Conservation (phyloP, 2,113 vertebrate genomes). For the Spea bombifrons region DNA sequence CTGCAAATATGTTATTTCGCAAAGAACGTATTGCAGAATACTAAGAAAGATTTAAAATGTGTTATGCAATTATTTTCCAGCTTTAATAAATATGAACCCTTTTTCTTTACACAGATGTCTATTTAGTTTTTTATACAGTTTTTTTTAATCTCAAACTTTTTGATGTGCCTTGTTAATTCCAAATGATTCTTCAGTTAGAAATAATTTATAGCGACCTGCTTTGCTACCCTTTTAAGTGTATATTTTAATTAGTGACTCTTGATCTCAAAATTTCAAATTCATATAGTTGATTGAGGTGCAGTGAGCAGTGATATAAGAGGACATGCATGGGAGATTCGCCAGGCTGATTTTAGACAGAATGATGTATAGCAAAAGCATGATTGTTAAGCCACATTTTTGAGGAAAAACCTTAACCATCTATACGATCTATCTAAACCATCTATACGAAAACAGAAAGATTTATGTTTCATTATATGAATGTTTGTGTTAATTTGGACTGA, state of each 20-base stretch:
- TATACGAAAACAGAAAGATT: background rate
- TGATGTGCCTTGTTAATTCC: slow-evolving; percentile 28
- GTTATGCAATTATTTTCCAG: background rate
- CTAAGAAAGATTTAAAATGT: no score
- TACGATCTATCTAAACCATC: background rate
- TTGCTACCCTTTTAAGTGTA: background rate
- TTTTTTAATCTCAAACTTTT: slow-evolving; percentile 11
- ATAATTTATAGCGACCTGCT: slow-evolving; percentile 17
- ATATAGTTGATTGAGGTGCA: slow-evolving; percentile 12
- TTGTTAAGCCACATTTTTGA: background rate
- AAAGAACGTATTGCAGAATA: no score
- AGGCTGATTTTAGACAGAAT: background rate
- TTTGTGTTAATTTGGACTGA: background rate
- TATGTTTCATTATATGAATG: background rate
- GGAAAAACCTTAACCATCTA: background rate
- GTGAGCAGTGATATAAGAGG: background rate
- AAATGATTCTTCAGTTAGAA: background rate
- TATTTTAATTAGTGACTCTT: slow-evolving; percentile 23
- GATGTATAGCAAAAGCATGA: background rate
- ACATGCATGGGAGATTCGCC: background rate
- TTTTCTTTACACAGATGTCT: background rate
- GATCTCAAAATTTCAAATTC: slow-evolving; percentile 16
- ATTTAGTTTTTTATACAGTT: background rate
- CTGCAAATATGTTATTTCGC: no score
- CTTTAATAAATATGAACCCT: background rate